phyloP scores from a whole-genome alignment of 2,113 vertebrate genomes.

The Pogona vitticeps region DNA sequence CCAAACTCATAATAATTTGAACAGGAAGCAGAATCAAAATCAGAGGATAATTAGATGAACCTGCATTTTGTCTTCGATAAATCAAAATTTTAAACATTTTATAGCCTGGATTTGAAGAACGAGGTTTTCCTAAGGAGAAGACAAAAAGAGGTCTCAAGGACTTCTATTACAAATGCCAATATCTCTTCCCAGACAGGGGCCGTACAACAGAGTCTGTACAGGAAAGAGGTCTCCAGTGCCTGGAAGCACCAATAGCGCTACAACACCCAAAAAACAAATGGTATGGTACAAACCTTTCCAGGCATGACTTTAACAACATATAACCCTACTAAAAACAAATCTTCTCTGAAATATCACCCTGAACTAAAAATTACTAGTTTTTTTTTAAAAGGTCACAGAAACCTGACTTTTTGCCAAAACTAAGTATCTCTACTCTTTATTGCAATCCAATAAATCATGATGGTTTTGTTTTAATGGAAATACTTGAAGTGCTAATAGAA shows the following conservation, averaged over 20 bases:
- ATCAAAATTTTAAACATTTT: background rate
- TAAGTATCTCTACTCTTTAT: background rate
- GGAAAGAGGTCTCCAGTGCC: background rate
- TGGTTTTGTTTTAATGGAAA: background rate
- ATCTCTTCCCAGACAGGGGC: background rate
- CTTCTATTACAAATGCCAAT: background rate
- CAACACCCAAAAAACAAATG: background rate
- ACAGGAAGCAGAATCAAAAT: background rate
- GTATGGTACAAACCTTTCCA: background rate
- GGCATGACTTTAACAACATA: background rate
- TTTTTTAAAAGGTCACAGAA: background rate
- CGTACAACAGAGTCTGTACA: background rate
- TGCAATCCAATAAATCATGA: background rate
- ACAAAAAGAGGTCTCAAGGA: background rate
- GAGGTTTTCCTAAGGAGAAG: background rate
- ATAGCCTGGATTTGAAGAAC: background rate
- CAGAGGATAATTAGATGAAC: background rate
- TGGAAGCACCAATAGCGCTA: background rate
- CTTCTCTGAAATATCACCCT: no score
- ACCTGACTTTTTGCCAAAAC: background rate
- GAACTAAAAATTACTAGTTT: no score
- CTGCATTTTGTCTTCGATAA: background rate
- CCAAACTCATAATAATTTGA: background rate
- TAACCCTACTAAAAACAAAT: background rate
- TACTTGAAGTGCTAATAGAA: background rate